Evolutionary conservation across 2,888 invertebrate genomes (phyloP), one percentile per base, ranked within the genome.

Genomic region (Psylliodes chrysocephalus): DNA sequence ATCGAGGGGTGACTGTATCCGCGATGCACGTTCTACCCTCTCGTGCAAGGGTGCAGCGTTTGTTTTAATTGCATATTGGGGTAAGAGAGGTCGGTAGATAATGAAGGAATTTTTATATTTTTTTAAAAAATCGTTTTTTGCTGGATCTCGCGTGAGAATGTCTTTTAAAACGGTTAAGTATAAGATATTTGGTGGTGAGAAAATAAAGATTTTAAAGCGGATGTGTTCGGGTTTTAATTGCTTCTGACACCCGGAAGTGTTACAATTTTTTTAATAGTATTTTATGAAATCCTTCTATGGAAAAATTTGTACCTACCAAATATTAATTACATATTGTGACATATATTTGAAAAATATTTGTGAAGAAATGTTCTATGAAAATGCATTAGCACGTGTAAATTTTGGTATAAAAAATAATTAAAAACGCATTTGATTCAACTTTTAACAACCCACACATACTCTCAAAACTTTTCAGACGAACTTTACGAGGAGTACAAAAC

Each of bases 1-100:
- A 56, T 59, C 59, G 60, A 70, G 64, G 64, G 63, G 70, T 65
- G 64, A 33, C 35, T 12, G 40, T n/a, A n/a, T n/a, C n/a, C 3
- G 30, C 12, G 8, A 51, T 14, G 7, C 49, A 15, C 59, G 47
- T 54, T 38, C 2, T 14, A 52, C 22, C 59, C 52, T 59, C 64
- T 64, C 22, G 53, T 14, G 40, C n/a, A 60, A 28, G 57, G 52
- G 40, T 46, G 49, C 14, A 30, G 38, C 19, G 35, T 56, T 53
- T 46, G 18, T 44, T 65, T 61, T 54, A 61, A 66, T 59, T 55
- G 53, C 52, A 30, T n/a, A 5, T 49, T 8, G 30, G 17, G 3
- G 2, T 12, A 25, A 6, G 42, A 47, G 33, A 42, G 19, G 47
- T 7, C 14, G 33, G 42, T 7, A 51, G 25, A 40, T 42, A 55